Evolutionary conservation across 2,113 vertebrate genomes (phyloP).

Genomic region (Craseonycteris thonglongyai): DNA sequence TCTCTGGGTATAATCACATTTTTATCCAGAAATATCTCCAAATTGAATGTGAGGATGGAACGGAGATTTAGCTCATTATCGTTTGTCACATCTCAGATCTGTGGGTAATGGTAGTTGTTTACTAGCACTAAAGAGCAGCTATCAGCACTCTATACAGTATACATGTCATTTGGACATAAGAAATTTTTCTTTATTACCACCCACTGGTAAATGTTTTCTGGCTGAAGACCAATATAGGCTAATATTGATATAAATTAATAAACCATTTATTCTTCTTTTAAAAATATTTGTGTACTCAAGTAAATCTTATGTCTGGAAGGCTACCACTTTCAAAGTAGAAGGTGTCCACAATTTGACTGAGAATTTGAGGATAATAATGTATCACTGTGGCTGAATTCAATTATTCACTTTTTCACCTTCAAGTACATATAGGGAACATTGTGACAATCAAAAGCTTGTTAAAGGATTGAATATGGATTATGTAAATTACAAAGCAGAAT

Average conservation of each 20-base stretch:
- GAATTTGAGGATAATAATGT: background rate
- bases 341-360: background rate
- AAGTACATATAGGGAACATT: slow-evolving; percentile 27
- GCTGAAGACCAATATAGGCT: background rate
- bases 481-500: slow-evolving; percentile 56
- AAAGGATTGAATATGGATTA: slow-evolving; percentile 65
- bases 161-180: background rate
- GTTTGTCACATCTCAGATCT: background rate
- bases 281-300: background rate
- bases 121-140: background rate
- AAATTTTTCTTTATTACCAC: background rate
- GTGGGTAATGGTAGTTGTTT: background rate
- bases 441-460: slow-evolving; percentile 63
- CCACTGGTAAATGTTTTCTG: background rate
- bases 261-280: background rate
- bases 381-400: background rate
- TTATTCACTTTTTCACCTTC: background rate
- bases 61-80: background rate
- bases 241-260: slow-evolving; percentile 22
- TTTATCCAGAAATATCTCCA: slow-evolving; percentile 33
- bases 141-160: background rate
- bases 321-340: background rate
- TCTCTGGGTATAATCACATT: background rate
- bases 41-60: background rate
- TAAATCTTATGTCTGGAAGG: background rate